Conservation (phyloP, 23 tunicate genomes). For the Botrylloides violaceus region DNA sequence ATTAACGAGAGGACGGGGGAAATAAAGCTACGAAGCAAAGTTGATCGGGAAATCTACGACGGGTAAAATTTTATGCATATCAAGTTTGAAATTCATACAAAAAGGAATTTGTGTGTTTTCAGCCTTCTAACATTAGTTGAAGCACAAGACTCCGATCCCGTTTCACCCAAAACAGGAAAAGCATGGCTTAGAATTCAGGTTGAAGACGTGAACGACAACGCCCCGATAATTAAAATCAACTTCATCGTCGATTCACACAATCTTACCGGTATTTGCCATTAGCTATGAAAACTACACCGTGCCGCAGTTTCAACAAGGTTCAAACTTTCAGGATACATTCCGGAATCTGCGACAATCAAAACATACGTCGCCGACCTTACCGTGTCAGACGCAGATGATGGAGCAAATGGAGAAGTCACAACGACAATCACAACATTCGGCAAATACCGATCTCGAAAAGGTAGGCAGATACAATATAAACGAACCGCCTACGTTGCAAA, state of each 20-base stretch:
- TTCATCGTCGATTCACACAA: constrained; percentile 25
- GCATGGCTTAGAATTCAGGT: constrained; percentile 43
- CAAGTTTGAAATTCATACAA: background rate
- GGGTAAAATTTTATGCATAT: constrained; percentile 34
- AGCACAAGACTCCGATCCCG: constrained; percentile 68
- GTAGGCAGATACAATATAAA: background rate
- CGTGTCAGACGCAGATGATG: constrained; percentile 52
- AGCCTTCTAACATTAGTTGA: constrained; percentile 48
- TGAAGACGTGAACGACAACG: constrained; percentile 72
- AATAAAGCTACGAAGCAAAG: constrained; percentile 39
- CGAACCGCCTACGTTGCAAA: background rate
- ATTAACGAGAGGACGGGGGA: constrained; percentile 46
- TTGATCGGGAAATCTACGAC: constrained; percentile 57
- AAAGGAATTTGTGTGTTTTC: background rate
- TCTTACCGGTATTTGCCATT: constrained; percentile 37
- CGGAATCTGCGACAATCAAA: constrained; percentile 35
- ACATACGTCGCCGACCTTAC: constrained; percentile 74
- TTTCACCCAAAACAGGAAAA: constrained; percentile 43
- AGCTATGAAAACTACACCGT: background rate
- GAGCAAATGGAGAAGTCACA: constrained; percentile 52
- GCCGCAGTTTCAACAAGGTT: too few species aligned
- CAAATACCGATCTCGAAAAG: constrained; percentile 10
- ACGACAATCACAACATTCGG: constrained; percentile 17
- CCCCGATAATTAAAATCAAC: constrained; percentile 43
- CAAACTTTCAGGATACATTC: constrained; percentile 42